Evolutionary conservation across 2,797 vertebrate species (phyloP).

Genomic region (Brachyalestes nurse): DNA sequence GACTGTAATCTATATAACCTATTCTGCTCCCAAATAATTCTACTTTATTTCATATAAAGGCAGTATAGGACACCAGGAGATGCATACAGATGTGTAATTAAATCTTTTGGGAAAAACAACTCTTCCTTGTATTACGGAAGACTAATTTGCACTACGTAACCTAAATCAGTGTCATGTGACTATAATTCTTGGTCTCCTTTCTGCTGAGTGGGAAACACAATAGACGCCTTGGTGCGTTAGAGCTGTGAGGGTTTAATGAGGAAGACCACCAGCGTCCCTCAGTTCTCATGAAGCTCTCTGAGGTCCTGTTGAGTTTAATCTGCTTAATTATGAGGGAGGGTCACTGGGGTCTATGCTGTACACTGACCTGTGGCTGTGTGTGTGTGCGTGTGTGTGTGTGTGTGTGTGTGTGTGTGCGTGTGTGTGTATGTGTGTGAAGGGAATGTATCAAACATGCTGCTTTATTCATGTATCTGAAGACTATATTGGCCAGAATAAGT

Average conservation of each 20-base stretch:
- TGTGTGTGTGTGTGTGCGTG: neutral
- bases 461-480: no score
- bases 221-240: slow-evolving; percentile 1
- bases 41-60: no score
- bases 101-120: no score
- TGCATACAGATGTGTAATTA: no score
- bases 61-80: no score
- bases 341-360: slow-evolving; percentile 2
- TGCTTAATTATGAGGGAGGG: slow-evolving; percentile 22
- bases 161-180: neutral
- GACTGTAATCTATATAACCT: no score
- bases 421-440: no score
- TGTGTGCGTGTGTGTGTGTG: slow-evolving; percentile 53
- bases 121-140: no score
- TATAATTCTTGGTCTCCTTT: neutral
- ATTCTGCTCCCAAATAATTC: no score
- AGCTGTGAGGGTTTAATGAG: slow-evolving; percentile 26
- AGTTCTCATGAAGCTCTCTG: neutral
- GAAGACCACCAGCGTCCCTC: neutral
- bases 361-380: slow-evolving; percentile 35
- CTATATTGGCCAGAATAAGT: no score
- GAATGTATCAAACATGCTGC: no score
- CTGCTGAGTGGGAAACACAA: neutral
- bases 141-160: neutral
- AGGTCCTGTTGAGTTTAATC: slow-evolving; percentile 28